Base-by-base conservation (phyloP, 2,113 vertebrate species). In the Climacteris rufus region DNA sequence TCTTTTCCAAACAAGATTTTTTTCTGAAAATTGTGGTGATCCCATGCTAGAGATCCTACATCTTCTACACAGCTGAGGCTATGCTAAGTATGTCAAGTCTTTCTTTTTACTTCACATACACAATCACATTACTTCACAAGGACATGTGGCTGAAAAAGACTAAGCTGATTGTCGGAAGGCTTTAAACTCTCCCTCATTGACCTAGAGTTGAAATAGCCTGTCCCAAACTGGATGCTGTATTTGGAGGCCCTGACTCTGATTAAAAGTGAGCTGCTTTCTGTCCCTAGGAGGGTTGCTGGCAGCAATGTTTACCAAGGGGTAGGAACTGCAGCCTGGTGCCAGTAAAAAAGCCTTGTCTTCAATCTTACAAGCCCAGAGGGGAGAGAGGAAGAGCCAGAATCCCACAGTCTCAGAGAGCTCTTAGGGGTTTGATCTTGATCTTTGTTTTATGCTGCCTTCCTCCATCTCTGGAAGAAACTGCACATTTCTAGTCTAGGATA, bases 221-320 rank as follows among this genome's bases (percentile, higher is more conserved):
- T 88, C 37, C 76, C 85, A 85, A 69, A 71, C 54, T 93, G 57
- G 69, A 90, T 82, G 53, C 57, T 79, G 39, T 71, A 39, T 50
- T 44, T 81, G 71, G 80, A 96, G 95, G 45, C 75, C 64, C 78
- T 79, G 69, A 88, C 72, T 45, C 87, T 93, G 7, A 83, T 90
- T 65, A 59, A 47, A 83, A 81, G 42, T 82, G 40, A 93, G 57
- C 40, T 70, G 80, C 69, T 89, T 68, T 87, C 83, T 45, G 39
- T 45, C 65, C 74, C 24, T 72, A 59, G 47, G 65, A 71, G 65
- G 45, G 19, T 50, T 80, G 47, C 72, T 84, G 71, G 45, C 72
- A 82, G 76, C 45, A 50, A 27, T 18, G 13, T 83, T 94, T 80
- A 83, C n/a, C 19, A 49, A 61, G 25, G 45, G 61, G n/a, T 31